A percentile compares a stretch with the other conserved stretches of the same genome.
Conservation (phyloP, 2,113 vertebrate species). For the Zosterops hypoxanthus region DNA sequence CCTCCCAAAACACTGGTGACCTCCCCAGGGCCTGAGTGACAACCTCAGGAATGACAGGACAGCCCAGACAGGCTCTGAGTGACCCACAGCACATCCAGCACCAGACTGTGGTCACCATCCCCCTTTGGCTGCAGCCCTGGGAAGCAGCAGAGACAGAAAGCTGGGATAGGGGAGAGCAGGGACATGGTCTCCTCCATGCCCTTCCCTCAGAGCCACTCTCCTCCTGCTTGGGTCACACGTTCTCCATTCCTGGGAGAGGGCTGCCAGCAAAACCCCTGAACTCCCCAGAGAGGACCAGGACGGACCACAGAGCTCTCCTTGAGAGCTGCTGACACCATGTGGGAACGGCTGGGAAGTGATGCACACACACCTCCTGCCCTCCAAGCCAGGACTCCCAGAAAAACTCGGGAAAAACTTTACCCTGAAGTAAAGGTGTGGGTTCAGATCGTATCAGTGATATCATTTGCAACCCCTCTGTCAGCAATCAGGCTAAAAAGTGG, state of each 20-base stretch:
- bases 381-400: accelerated
- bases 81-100: not conserved
- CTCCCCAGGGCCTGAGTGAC: not conserved
- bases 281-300: accelerated
- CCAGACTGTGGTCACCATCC: not conserved
- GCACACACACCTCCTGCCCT: not conserved
- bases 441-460: accelerated
- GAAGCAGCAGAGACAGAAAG: not conserved
- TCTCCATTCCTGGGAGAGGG: not conserved
- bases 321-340: constrained; percentile 53
- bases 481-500: not conserved
- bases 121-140: accelerated
- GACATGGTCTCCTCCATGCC: accelerated
- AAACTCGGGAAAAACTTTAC: accelerated
- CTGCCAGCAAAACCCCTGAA: not conserved
- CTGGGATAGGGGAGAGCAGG: not conserved
- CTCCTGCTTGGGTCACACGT: not conserved
- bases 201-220: not conserved
- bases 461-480: accelerated
- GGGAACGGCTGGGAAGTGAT: constrained; percentile 24
- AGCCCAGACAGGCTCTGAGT: not conserved
- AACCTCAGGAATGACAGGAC: not conserved
- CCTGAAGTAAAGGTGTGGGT: not conserved
- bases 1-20: not conserved
- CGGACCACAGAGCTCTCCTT: not conserved